Conservation (phyloP, 2,888 invertebrate genomes). For the Calliphora vomitoria region DNA sequence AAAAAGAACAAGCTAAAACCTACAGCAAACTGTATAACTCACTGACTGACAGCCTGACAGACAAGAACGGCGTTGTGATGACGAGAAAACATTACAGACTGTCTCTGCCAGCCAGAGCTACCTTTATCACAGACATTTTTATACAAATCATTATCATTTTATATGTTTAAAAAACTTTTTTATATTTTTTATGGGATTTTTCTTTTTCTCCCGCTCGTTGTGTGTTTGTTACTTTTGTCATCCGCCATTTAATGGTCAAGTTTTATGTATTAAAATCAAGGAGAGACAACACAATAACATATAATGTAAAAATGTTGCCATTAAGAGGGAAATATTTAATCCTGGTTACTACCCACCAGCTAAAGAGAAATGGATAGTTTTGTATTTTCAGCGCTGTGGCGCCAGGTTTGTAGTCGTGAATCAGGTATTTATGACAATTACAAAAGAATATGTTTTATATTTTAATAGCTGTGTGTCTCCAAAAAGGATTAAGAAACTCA, state of each 20-base stretch:
- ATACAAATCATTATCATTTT: constrained; percentile 52
- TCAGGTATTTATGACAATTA: constrained; percentile 56
- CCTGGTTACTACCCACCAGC: neutral
- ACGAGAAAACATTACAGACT: constrained; percentile 9
- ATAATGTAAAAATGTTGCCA: constrained; percentile 39
- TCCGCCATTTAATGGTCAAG: constrained; percentile 46
- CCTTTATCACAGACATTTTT: constrained; percentile 21
- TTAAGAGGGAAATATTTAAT: constrained; percentile 27
- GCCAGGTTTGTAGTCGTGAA: constrained; percentile 29
- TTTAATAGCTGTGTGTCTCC: constrained; percentile 21
- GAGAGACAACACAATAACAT: neutral
- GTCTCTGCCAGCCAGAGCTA: neutral
- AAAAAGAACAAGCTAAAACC: neutral
- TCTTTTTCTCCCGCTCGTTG: neutral
- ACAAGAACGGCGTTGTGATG: constrained; percentile 14
- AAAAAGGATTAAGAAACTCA: constrained; percentile 5
- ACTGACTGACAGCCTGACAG: constrained; percentile 3
- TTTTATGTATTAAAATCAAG: constrained; percentile 26
- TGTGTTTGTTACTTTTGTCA: neutral
- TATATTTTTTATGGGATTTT: constrained; percentile 18
- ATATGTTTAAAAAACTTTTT: constrained; percentile 27
- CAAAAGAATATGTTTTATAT: neutral
- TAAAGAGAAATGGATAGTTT: neutral
- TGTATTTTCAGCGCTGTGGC: neutral
- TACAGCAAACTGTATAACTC: neutral